Base-by-base conservation (phyloP, 1,140 invertebrate genomes). In the Zophobas atratus region DNA sequence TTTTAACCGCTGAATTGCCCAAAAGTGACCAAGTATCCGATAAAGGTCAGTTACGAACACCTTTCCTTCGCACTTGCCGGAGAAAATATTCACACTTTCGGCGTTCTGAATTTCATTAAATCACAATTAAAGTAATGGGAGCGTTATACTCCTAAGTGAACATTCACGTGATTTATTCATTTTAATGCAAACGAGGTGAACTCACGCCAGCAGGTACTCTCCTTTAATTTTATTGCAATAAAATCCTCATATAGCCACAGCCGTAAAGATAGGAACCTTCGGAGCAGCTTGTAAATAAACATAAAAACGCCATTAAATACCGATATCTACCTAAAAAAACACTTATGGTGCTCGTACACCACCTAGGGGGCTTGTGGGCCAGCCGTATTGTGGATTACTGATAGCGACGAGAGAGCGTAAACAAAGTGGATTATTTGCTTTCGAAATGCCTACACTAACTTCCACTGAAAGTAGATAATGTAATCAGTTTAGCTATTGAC, bases 231-330 rank as follows among this genome's bases (percentile, higher is more conserved):
- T 4, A 20, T 4, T 20, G 49, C 49, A 51, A 51, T 51, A 51
- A 51, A 51, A 51, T 51, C 49, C 49, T 20, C 4, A 51, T 51
- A 51, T 20, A 4, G 49, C n/a, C n/a, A 4, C 4, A 20, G 49
- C 49, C 49, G 49, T 51, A 51, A 51, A 51, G 49, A 51, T 51
- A 51, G 49, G 2, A 51, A 4, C 49, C 6, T 2, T 46, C 43
- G 43, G 43, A 46, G 43, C 43, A 20, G 20, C 49, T 51, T 51
- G 49, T 51, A 51, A 51, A 51, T 51, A 51, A 51, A 51, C 49
- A 51, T 51, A 51, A 51, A 51, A 51, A 51, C n/a, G 49, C 49
- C 49, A 51, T 51, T 51, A 51, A 51, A 51, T 20, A 20, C 49
- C 49, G 49, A 51, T 51, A 51, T 51, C 49, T 20, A 2, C 49